Evolutionary conservation across 2,888 invertebrate genomes (phyloP).

Genomic region (Disparrhopalites patrizii): DNA sequence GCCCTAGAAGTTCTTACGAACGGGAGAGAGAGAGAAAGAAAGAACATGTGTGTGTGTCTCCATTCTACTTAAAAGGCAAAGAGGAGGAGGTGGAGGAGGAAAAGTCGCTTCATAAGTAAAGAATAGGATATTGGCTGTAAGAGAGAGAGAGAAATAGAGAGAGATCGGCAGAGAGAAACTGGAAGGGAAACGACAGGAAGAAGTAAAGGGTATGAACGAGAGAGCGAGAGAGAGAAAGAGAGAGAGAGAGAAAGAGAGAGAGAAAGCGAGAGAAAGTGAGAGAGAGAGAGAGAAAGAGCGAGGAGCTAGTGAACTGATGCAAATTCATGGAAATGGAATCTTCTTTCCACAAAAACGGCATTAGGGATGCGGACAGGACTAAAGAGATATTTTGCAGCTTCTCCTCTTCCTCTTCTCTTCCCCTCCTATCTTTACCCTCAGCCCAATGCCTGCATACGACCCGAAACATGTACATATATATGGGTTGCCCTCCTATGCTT

Average conservation of each 20-base stretch:
- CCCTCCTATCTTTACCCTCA: no score
- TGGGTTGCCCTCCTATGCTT: no score
- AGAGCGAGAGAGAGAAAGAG: no score
- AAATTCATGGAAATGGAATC: slow-evolving; percentile 21
- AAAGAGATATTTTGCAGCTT: slow-evolving; percentile 16
- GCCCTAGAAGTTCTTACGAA: no score
- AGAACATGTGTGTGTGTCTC: no score
- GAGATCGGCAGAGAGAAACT: neutral
- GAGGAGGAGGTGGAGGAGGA: neutral
- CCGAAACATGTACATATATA: no score
- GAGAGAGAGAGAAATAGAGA: neutral
- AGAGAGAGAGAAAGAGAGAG: no score
- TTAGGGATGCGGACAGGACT: slow-evolving; percentile 13
- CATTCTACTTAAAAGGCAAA: no score
- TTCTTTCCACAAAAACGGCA: slow-evolving; percentile 15
- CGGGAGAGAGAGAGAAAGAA: no score
- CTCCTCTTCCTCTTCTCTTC: no score
- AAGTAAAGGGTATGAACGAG: no score
- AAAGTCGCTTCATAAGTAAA: neutral
- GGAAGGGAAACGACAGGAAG: no score
- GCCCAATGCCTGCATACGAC: slow-evolving; percentile 1
- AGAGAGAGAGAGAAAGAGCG: neutral
- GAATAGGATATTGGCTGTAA: neutral
- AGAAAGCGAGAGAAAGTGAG: neutral
- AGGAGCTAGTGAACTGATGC: slow-evolving; percentile 12